Conservation (phyloP, 37 sponge, comb jelly and placozoan genomes). For the Beroe ovata region DNA sequence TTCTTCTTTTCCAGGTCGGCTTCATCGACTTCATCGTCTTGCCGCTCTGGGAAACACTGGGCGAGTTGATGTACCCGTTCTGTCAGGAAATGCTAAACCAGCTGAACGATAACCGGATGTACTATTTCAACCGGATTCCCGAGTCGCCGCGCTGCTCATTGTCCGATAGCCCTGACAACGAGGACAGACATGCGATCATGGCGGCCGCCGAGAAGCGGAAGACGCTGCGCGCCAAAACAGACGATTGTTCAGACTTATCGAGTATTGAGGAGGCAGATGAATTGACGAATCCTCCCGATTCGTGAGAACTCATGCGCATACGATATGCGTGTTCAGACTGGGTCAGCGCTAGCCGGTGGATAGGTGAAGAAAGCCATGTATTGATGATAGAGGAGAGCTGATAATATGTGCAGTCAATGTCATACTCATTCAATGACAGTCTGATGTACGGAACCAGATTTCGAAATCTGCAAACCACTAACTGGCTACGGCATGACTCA, state of each 20-base stretch:
- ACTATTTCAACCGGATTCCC: conserved; percentile 69
- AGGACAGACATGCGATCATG: not conserved
- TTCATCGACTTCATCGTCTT: conserved; percentile 87
- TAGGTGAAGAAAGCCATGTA: too few species aligned
- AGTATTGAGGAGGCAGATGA: conserved; percentile 57
- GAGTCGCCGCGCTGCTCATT: conserved; percentile 62
- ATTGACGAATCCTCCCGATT: conserved; percentile 1
- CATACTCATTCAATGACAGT: too few species aligned
- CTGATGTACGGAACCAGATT: too few species aligned
- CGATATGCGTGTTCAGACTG: not conserved
- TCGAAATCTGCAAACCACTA: too few species aligned
- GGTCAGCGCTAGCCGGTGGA: too few species aligned
- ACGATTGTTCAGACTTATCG: conserved; percentile 43
- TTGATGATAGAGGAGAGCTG: too few species aligned
- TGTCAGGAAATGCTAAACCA: conserved; percentile 75
- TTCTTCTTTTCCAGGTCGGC: conserved; percentile 71
- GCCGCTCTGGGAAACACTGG: conserved; percentile 91
- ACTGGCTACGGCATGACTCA: too few species aligned
- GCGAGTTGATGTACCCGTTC: conserved; percentile 88
- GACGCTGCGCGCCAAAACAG: not conserved
- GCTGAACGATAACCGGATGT: conserved; percentile 71
- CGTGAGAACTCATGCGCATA: not conserved
- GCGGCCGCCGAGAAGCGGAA: conserved; percentile 41
- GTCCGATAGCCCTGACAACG: not conserved
- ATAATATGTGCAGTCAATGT: too few species aligned